Conservation (phyloP, 2,113 vertebrate species). For the Xiphophorus maculatus region DNA sequence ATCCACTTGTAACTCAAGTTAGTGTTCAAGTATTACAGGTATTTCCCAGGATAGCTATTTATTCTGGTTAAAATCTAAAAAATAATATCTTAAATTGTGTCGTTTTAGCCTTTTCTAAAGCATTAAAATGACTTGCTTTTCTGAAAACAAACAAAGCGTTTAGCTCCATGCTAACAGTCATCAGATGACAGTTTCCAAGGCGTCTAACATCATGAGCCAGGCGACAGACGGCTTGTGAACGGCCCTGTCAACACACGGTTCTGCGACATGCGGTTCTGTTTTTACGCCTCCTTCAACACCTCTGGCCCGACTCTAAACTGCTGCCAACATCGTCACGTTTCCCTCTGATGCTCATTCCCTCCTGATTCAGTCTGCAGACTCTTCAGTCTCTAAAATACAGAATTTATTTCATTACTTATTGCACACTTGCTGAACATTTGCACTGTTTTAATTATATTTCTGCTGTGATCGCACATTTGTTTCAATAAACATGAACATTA, state of each 20-base stretch:
- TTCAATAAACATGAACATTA: too few relatives aligned
- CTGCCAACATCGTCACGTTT: background rate
- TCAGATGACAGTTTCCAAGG: slow-evolving; percentile 37
- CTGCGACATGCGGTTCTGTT: slow-evolving; percentile 8
- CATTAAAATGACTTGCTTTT: background rate
- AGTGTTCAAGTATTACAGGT: background rate
- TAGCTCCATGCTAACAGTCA: slow-evolving; percentile 16
- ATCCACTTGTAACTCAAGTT: slow-evolving; percentile 24
- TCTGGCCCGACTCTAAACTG: background rate
- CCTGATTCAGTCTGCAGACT: background rate
- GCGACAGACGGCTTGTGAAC: slow-evolving; percentile 41
- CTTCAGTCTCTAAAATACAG: too few relatives aligned
- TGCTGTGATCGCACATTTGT: too few relatives aligned
- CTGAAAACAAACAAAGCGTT: background rate
- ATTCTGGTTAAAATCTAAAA: background rate
- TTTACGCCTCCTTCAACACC: background rate
- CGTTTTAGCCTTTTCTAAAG: background rate
- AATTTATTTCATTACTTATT: background rate
- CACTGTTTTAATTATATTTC: too few relatives aligned
- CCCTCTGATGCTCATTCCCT: background rate
- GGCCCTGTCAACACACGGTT: slow-evolving; percentile 4
- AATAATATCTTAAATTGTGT: background rate
- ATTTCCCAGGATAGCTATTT: background rate
- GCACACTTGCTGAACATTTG: too few relatives aligned
- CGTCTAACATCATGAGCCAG: slow-evolving; percentile 23